Percentiles rank a stretch among this genome's conserved stretches.
phyloP scores from a whole-genome alignment of 2,888 invertebrate species.

The Neelides folsomi region DNA sequence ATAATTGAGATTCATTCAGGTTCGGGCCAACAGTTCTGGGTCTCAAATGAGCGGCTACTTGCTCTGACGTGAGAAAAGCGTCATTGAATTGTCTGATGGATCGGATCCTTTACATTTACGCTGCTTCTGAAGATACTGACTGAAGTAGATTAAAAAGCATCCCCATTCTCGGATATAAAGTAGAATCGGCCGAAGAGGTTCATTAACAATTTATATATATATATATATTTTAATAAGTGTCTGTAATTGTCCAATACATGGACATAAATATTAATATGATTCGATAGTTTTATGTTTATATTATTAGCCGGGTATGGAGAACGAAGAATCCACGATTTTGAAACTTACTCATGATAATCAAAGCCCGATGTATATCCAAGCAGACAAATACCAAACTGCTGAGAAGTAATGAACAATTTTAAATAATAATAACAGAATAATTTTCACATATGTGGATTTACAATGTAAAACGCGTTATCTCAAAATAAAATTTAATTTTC shows the following conservation, averaged over 20 bases:
- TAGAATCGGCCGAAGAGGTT: constrained; percentile 29
- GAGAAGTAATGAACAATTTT: constrained; percentile 36
- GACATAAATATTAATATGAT: not conserved
- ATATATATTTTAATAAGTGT: too few species aligned
- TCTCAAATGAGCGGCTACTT: constrained; percentile 46
- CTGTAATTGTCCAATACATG: too few species aligned
- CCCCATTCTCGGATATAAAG: constrained; percentile 44
- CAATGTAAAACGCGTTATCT: too few species aligned
- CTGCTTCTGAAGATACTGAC: constrained; percentile 46
- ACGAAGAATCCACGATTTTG: constrained; percentile 40
- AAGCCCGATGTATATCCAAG: constrained; percentile 40
- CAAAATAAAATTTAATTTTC: too few species aligned
- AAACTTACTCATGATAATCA: constrained; percentile 41
- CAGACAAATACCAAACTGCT: constrained; percentile 37
- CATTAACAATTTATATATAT: too few species aligned
- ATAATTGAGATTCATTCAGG: constrained; percentile 36
- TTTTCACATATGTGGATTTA: too few species aligned
- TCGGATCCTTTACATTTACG: constrained; percentile 42
- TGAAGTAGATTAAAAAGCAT: constrained; percentile 42
- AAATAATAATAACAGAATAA: constrained; percentile 1
- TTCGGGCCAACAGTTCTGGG: constrained; percentile 43
- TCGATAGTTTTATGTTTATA: constrained; percentile 3
- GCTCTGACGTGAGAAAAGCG: constrained; percentile 37
- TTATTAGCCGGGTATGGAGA: constrained; percentile 38
- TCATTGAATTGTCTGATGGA: too few species aligned